Percentiles rank a stretch among this genome's conserved stretches.
Conservation (phyloP, 35 echinoderm and acorn worm genomes). For the Anneissia japonica region DNA sequence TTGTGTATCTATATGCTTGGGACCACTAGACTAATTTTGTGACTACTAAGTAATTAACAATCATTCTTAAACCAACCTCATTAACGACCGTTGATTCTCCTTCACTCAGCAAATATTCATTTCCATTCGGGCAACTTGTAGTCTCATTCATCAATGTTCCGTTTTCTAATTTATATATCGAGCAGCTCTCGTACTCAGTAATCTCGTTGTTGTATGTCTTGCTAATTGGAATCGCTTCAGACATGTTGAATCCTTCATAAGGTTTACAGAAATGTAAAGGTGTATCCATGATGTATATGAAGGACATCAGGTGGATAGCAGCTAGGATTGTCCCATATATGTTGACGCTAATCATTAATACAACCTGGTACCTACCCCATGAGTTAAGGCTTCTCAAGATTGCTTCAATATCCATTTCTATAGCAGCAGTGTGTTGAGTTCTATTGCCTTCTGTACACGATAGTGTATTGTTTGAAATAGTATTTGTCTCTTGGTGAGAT, state of each 20-base stretch:
- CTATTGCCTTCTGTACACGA: too few species aligned
- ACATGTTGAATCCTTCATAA: background rate
- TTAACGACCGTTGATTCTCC: background rate
- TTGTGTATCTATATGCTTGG: too few species aligned
- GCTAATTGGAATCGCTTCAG: background rate
- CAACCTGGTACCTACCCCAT: too few species aligned
- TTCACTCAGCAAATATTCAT: background rate
- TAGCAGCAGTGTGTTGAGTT: too few species aligned
- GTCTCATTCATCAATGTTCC: background rate
- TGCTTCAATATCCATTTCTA: too few species aligned
- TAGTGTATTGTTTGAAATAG: too few species aligned
- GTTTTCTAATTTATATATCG: background rate
- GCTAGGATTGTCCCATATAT: background rate
- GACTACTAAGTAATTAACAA: too few species aligned
- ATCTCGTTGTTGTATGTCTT: background rate
- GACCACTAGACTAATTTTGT: too few species aligned
- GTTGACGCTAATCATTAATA: too few species aligned
- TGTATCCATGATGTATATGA: constrained; percentile 14
- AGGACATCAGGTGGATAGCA: constrained; percentile 5
- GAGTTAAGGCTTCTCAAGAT: too few species aligned
- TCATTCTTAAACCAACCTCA: background rate
- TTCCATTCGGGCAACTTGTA: background rate
- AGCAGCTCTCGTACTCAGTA: background rate
- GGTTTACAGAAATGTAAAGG: constrained; percentile 1
- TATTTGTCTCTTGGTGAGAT: too few species aligned